Conservation (phyloP, 1,140 invertebrate genomes). For the Drosophila baimaii region DNA sequence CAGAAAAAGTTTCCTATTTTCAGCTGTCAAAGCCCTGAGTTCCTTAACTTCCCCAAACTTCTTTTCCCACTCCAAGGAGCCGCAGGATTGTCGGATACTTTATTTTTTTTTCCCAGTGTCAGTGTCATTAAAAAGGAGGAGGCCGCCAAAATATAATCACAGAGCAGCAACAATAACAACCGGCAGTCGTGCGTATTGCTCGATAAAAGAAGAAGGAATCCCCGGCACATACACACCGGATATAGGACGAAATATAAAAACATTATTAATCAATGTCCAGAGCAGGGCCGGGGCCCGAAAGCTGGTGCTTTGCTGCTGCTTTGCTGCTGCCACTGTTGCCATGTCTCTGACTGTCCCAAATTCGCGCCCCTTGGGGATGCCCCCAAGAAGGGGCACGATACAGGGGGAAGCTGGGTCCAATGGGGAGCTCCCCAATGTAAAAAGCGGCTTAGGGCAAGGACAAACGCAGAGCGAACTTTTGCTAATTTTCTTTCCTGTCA, state of each 20-base stretch:
- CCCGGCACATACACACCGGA: conserved; percentile 29
- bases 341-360: conserved; percentile 54
- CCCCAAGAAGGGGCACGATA: conserved; percentile 5
- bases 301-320: conserved; percentile 19
- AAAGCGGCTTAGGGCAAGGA: conserved; percentile 72
- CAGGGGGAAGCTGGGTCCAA: conserved; percentile 10
- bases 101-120: conserved; percentile 35
- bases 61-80: neutral
- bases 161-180: conserved; percentile 54
- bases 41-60: neutral
- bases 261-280: conserved; percentile 82
- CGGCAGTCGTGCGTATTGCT: conserved; percentile 66
- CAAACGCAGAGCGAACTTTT: conserved; percentile 66
- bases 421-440: conserved; percentile 43
- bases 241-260: conserved; percentile 64
- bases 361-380: conserved; percentile 69
- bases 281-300: conserved; percentile 10
- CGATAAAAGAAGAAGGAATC: conserved; percentile 48
- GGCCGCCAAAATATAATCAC: conserved; percentile 57
- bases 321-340: conserved; percentile 54
- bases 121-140: conserved; percentile 71
- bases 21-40: neutral
- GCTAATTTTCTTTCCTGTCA: conserved; percentile 83
- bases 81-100: conserved; percentile 43
- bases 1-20: neutral